phyloP scores from a whole-genome alignment of 1,140 invertebrate genomes.

The Platyscapa corneri region DNA sequence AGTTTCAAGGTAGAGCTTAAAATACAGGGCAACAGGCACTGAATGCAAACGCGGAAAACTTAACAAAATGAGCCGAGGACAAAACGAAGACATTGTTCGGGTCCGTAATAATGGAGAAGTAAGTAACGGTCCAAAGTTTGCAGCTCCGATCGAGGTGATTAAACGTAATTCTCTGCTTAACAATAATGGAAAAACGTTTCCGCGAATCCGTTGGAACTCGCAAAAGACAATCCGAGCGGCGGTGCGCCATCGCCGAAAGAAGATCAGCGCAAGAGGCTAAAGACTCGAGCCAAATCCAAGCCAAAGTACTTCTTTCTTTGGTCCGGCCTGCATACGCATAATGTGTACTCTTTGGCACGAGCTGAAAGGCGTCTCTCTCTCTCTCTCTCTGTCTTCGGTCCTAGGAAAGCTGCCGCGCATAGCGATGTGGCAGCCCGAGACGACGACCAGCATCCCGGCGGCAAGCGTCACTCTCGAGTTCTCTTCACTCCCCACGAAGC shows the following conservation, averaged over 20 bases:
- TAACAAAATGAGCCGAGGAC: no score
- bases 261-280: constrained; percentile 22
- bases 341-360: not conserved
- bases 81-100: not conserved
- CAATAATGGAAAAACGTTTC: not conserved
- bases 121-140: not conserved
- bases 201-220: not conserved
- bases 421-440: not conserved
- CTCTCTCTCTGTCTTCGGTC: not conserved
- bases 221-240: constrained; percentile 13
- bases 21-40: not conserved
- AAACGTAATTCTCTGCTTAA: not conserved
- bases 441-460: not conserved
- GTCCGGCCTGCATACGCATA: not conserved
- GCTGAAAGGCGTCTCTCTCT: not conserved
- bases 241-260: not conserved
- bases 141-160: constrained; percentile 8
- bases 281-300: not conserved
- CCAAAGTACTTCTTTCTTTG: not conserved
- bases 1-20: not conserved
- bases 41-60: not conserved
- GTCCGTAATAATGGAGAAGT: not conserved
- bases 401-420: not conserved
- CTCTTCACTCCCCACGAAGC: not conserved
- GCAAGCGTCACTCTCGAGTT: not conserved